Evolutionary conservation across 2,888 invertebrate genomes (phyloP), one percentile per base, ranked within the genome.

Genomic region (Drosophila paranaensis): DNA sequence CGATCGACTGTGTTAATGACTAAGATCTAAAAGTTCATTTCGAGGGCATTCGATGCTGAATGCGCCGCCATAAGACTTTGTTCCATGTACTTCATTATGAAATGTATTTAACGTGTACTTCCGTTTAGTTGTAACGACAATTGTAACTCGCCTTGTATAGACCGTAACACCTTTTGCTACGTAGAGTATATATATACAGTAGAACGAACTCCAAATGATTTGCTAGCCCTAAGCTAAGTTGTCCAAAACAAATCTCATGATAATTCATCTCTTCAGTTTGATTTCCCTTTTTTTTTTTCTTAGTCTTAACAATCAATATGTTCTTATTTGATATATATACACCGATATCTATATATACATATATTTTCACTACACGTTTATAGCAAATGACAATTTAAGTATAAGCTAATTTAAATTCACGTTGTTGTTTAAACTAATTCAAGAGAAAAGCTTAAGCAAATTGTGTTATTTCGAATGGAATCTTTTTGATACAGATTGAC

Each of bases 31-130:
- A 14, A 33, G 13, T 40, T 4, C 20, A 54, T 40, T 9, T 35
- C 27, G 16, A 39, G 65, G 40, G 65, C 66, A 66, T 53, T 40
- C 20, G 11, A 1, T 25, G 14, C 5, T 6, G 8, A 55, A 55
- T 30, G 48, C 60, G 73, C 74, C 75, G 74, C 77, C 79, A 74
- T 74, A 84, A 87, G 85, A 88, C 85, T 84, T 87, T 62, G 80
- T 75, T 83, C 79, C 82, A 67, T 81, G 77, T 86, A 82, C 74
- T 86, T 82, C 71, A 77, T 42, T 55, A 42, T 55, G 16, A 40
- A 33, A 53, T 56, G 11, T 64, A 64, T 48, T 40, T 46, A 60
- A 55, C 27, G n/a, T 33, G 37, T 53, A 56, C 62, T 55, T 62
- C 57, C 61, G 80, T 60, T 55, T 53, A 72, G 51, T 35, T 73